These are phyloP conservation scores for Thymelicus sylvestris DNA, from an alignment of 2,888 invertebrate species.

Conservation along the genomic window DNA sequence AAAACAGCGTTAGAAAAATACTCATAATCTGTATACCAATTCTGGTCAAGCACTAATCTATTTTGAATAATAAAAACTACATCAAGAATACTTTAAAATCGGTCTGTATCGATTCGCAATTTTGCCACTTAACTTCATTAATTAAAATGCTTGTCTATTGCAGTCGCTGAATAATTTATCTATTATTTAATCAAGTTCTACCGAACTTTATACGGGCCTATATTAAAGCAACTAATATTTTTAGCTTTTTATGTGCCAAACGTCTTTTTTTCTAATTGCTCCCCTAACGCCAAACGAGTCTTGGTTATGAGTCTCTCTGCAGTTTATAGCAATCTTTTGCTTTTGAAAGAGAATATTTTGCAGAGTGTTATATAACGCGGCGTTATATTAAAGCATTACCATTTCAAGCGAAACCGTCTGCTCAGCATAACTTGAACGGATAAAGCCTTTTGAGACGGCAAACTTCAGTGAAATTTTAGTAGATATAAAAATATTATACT, in stretches of 20 bases:
- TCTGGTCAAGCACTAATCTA: no score
- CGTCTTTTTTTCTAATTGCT: background rate
- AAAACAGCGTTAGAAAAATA: no score
- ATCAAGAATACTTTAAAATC: no score
- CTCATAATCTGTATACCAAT: no score
- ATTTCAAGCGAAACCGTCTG: conserved; percentile 4
- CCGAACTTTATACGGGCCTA: no score
- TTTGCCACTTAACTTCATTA: no score
- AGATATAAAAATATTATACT: background rate
- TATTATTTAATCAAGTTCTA: no score
- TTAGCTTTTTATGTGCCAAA: no score
- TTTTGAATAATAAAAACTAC: no score
- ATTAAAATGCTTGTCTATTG: background rate
- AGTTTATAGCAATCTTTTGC: conserved; percentile 1
- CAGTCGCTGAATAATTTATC: background rate
- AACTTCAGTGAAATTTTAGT: background rate
- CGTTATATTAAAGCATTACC: conserved; percentile 7
- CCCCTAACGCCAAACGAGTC: background rate
- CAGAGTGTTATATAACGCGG: background rate
- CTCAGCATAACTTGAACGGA: background rate
- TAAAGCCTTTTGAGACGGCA: background rate
- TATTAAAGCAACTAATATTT: no score
- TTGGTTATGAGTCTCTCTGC: background rate
- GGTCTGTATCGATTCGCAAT: no score
- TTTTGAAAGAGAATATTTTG: conserved; percentile 5